These are phyloP conservation scores for Myiozetetes cayanensis DNA, from an alignment of 2,113 vertebrate species.

Conservation along the genomic window DNA sequence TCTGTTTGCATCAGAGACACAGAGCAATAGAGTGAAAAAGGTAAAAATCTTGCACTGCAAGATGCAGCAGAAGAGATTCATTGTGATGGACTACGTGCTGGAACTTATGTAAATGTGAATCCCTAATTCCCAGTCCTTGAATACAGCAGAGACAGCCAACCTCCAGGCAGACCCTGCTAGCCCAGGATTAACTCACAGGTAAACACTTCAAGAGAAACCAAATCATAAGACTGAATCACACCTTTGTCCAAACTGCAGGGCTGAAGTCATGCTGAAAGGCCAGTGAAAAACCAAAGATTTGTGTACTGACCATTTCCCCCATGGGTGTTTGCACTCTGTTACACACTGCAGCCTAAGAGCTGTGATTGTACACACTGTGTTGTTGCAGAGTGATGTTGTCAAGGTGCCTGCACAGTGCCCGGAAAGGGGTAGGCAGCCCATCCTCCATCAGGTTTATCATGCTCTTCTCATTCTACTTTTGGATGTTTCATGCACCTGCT, in stretches of 20 bases:
- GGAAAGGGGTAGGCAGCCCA: background rate
- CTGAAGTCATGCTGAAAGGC: background rate
- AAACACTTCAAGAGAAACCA: background rate
- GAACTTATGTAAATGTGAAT: background rate
- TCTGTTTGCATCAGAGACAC: background rate
- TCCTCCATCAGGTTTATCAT: background rate
- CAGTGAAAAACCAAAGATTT: background rate
- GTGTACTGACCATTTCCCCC: background rate
- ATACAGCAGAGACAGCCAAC: background rate
- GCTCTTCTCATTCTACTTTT: background rate
- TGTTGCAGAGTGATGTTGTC: accelerated
- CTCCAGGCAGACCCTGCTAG: background rate
- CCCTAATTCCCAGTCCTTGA: background rate
- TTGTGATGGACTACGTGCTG: background rate
- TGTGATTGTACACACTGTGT: background rate
- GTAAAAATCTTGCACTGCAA: background rate
- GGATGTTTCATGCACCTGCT: background rate
- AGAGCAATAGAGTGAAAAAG: background rate
- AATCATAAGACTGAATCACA: background rate
- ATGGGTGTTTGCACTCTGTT: background rate
- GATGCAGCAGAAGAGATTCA: background rate
- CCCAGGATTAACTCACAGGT: background rate
- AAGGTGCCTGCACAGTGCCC: background rate
- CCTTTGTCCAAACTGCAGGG: background rate
- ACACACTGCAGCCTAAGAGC: background rate